Evolutionary conservation across 37 sponge, comb jelly and placozoan species (phyloP).

Genomic region (Tethya wilhelma): DNA sequence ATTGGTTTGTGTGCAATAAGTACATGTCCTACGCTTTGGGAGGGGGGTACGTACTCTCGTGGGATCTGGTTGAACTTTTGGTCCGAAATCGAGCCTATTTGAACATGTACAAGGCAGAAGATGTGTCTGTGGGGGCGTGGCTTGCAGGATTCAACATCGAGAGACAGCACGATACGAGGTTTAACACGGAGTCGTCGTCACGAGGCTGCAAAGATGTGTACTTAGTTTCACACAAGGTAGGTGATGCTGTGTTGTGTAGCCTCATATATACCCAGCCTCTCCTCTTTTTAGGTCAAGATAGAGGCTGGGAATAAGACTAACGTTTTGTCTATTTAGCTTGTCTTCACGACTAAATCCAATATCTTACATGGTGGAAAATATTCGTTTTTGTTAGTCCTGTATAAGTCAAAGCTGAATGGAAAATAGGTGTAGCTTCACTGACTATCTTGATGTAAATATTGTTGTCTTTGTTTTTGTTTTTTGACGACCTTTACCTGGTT

Average conservation of each 20-base stretch:
- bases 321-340: no score
- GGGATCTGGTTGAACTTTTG: slow-evolving; percentile 38
- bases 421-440: no score
- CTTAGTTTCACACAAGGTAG: slow-evolving; percentile 38
- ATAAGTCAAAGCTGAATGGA: no score
- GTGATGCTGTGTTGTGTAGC: neutral
- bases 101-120: slow-evolving; percentile 45
- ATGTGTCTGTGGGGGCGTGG: slow-evolving; percentile 76
- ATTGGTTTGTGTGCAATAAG: slow-evolving; percentile 45
- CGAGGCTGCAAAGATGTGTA: slow-evolving; percentile 54
- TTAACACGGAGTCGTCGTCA: slow-evolving; percentile 21
- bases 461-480: no score
- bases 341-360: no score
- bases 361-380: no score
- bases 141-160: slow-evolving; percentile 57
- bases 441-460: no score
- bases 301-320: no score
- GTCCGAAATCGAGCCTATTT: slow-evolving; percentile 25
- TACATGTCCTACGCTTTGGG: slow-evolving; percentile 63
- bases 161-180: slow-evolving; percentile 32
- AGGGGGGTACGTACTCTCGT: slow-evolving; percentile 58
- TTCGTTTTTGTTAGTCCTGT: no score
- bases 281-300: no score
- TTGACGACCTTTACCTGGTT: no score
- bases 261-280: no score